These are phyloP conservation scores for Phaenicophaeus curvirostris DNA, from an alignment of 2,797 vertebrate genomes.

Conservation along the genomic window DNA sequence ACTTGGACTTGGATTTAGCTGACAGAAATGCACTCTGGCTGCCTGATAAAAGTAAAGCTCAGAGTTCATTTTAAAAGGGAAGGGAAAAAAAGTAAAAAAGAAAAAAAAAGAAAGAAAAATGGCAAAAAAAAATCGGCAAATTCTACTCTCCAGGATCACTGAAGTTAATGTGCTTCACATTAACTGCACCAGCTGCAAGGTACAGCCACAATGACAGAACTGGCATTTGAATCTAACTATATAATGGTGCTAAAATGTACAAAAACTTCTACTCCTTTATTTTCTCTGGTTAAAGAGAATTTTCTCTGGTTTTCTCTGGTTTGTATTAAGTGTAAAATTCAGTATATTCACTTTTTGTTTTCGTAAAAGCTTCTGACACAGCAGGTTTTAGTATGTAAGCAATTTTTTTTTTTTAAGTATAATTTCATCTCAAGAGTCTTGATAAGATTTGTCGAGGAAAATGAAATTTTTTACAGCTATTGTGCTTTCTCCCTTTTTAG, in stretches of 20 bases:
- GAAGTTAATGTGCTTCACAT: conserved; percentile 17
- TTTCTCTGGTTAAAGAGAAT: conserved; percentile 33
- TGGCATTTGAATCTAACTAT: conserved; percentile 11
- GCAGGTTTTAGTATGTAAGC: neutral
- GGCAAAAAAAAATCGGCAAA: neutral
- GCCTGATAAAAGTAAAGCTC: neutral
- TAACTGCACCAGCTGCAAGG: conserved; percentile 12
- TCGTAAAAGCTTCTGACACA: conserved; percentile 9
- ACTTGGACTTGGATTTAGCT: conserved; percentile 82
- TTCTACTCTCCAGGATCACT: conserved; percentile 34
- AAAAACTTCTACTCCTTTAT: conserved; percentile 56
- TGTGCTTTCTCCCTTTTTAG: neutral
- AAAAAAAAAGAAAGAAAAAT: neutral
- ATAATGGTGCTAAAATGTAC: conserved; percentile 74
- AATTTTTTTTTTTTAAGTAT: neutral
- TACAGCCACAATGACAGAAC: neutral
- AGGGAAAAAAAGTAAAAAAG: conserved; percentile 16
- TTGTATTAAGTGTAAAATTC: conserved; percentile 57
- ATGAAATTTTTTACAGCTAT: neutral
- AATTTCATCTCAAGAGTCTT: conserved; percentile 4
- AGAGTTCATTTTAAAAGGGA: neutral
- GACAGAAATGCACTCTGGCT: conserved; percentile 56
- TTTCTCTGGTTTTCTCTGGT: no score
- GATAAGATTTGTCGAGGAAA: neutral
- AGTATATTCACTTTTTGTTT: conserved; percentile 23